These are phyloP conservation scores for Catharus ustulatus DNA, from an alignment of 2,797 vertebrate species.

Conservation along the genomic window DNA sequence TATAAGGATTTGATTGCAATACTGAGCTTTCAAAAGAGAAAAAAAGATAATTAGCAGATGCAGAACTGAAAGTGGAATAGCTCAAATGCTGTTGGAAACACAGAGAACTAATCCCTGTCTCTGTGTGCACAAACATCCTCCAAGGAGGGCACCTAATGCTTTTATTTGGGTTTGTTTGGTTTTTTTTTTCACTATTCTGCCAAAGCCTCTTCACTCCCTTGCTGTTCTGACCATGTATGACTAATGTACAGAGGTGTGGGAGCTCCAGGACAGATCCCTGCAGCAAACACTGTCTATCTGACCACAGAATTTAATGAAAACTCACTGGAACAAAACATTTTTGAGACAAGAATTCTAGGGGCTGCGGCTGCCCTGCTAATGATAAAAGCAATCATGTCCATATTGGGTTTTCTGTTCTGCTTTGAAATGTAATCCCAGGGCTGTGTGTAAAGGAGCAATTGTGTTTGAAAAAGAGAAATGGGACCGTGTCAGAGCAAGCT, in stretches of 20 bases:
- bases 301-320: conserved; percentile 13
- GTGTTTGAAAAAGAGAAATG: conserved; percentile 21
- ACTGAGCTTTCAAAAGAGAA: neutral
- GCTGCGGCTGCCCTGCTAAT: neutral
- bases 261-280: neutral
- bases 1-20: neutral
- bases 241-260: neutral
- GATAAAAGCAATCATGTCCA: conserved; percentile 10
- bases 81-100: neutral
- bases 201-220: neutral
- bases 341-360: neutral
- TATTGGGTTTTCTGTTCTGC: conserved; percentile 21
- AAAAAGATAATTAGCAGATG: neutral
- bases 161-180: neutral
- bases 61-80: neutral
- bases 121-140: neutral
- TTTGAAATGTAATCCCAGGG: conserved; percentile 33
- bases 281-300: neutral
- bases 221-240: neutral
- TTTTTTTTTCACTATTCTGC: neutral
- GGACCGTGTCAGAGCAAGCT: neutral
- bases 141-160: neutral
- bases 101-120: neutral
- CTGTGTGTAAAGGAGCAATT: conserved; percentile 32
- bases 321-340: neutral